Evolutionary conservation across 2,888 invertebrate species (phyloP), one percentile per base, ranked within the genome.

Genomic region (Agapostemon virescens): DNA sequence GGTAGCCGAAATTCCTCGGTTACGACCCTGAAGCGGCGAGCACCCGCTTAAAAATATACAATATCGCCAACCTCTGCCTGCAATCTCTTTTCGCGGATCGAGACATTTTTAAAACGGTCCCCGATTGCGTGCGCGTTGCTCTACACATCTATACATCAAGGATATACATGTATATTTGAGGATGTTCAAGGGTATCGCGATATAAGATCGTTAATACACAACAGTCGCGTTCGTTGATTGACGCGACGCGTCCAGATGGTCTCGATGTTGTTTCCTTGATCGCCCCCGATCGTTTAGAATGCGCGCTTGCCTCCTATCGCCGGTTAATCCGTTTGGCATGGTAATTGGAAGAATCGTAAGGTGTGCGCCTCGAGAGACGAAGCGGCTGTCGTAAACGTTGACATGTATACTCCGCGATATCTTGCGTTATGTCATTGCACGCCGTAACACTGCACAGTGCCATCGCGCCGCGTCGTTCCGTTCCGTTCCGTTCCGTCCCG

Each of bases 41-140:
- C 55, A 64, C 79, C 66, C 74, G 76, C 84, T 84, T 84, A 84
- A 85, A 84, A 85, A 85, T 79, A 81, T 63, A 78, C 82, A 72
- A 58, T 45, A 49, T 36, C 42, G 49, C 20, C 55, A 70, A 66
- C 79, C 69, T 61, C 64, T 55, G 70, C 76, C 63, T 80, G 49
- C 38, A 55, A 49, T 63, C 69, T 75, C 77, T 67, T 78, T 55
- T 64, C 68, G 45, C 26, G 58, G 63, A 70, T 74, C 64, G 55
- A 69, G 68, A 69, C 26, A 67, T 70, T 74, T 71, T 74, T 79
- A 81, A 74, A 79, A 79, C 77, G 52, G 72, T 61, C 55, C 40
- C 52, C 71, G 63, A 42, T 76, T 71, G 63, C 67, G 15, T 40
- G 45, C 72, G 36, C 52, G 13, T 42, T 36, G 67, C 77, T 77